phyloP scores from a whole-genome alignment of 2,888 invertebrate species.

The Bimastos eiseni region DNA sequence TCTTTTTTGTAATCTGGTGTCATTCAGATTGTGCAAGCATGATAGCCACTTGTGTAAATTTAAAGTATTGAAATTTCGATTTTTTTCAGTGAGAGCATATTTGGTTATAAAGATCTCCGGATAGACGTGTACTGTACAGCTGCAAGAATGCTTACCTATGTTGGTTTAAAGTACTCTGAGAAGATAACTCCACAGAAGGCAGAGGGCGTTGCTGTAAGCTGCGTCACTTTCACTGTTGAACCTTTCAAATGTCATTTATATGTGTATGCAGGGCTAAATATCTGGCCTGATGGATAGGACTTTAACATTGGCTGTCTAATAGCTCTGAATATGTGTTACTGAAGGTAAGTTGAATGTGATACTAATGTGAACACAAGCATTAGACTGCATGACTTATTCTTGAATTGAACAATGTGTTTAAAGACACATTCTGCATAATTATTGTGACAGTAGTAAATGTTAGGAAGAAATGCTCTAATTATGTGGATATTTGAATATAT shows the following conservation, averaged over 20 bases:
- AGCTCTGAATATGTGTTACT: too few species aligned
- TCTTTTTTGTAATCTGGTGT: neutral
- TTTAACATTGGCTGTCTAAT: too few species aligned
- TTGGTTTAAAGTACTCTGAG: slow-evolving; percentile 75
- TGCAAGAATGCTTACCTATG: slow-evolving; percentile 77
- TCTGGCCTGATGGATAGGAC: too few species aligned
- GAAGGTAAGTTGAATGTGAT: neutral
- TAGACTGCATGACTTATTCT: neutral
- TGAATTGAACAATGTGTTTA: neutral
- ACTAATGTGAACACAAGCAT: neutral
- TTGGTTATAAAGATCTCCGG: slow-evolving; percentile 84
- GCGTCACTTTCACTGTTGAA: neutral
- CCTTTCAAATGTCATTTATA: neutral
- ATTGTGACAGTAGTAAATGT: neutral
- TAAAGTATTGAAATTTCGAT: neutral
- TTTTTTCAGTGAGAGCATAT: slow-evolving; percentile 77
- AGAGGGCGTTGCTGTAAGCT: slow-evolving; percentile 63
- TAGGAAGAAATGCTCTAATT: neutral
- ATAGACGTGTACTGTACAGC: slow-evolving; percentile 81
- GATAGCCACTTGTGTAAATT: neutral
- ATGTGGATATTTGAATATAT: neutral
- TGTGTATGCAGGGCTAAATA: too few species aligned
- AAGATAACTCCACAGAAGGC: slow-evolving; percentile 67
- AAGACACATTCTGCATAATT: neutral
- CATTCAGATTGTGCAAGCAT: neutral